Evolutionary conservation across 2,113 vertebrate species (phyloP).

Genomic region (Takifugu flavidus): DNA sequence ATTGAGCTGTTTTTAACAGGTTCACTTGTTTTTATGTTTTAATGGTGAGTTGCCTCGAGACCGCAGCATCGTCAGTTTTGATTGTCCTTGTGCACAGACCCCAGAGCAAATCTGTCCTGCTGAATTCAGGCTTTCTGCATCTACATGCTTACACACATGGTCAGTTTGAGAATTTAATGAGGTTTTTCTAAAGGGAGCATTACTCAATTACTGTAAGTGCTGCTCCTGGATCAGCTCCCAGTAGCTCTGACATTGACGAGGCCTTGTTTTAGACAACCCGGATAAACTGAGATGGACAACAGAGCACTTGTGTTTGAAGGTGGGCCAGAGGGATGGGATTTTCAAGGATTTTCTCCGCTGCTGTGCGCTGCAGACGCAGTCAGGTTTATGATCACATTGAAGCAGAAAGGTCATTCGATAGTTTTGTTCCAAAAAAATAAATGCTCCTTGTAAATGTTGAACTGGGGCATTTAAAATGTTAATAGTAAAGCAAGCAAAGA

Average conservation of each 20-base stretch:
- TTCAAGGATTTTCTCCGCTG: constrained; percentile 6
- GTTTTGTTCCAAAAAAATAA: not conserved
- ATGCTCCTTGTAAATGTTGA: not conserved
- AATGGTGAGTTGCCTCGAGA: not conserved
- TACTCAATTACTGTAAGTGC: constrained; percentile 74
- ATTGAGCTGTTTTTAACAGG: not conserved
- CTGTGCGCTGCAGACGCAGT: not conserved
- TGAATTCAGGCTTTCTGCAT: constrained; percentile 44
- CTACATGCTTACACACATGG: constrained; percentile 46
- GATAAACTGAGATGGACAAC: constrained; percentile 16
- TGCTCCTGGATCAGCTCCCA: constrained; percentile 55
- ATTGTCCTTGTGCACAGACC: constrained; percentile 3
- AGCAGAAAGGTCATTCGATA: not conserved
- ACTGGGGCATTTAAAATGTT: not conserved
- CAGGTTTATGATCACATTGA: not conserved
- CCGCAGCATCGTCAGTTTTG: constrained; percentile 1
- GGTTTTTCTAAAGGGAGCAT: constrained; percentile 59
- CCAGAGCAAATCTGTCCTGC: constrained; percentile 16
- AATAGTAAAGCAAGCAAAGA: not conserved
- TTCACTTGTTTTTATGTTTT: constrained; percentile 2
- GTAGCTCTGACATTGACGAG: constrained; percentile 24
- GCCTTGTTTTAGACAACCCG: constrained; percentile 11
- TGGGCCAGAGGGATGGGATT: constrained; percentile 18
- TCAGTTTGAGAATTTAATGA: constrained; percentile 67
- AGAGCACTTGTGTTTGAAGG: constrained; percentile 32